These are phyloP conservation scores for Erebia aethiops DNA, from an alignment of 2,888 invertebrate genomes.

Conservation along the genomic window DNA sequence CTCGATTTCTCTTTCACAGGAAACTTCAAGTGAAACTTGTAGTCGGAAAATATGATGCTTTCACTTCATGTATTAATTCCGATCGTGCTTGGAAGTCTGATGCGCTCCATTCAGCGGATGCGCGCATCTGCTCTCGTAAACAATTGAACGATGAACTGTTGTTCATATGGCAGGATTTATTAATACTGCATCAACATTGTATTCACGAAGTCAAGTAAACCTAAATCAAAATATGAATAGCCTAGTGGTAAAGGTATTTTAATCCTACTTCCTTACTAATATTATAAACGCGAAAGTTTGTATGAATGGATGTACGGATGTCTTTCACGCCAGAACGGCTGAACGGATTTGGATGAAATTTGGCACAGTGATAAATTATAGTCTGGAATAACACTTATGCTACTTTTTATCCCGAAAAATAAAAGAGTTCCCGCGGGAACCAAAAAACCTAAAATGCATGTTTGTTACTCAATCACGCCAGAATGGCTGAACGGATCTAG, in stretches of 20 bases:
- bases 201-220: background rate
- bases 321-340: too few relatives aligned
- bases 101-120: slow-evolving; percentile 25
- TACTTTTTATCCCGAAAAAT: too few relatives aligned
- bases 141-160: slow-evolving; percentile 16
- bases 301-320: too few relatives aligned
- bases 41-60: slow-evolving; percentile 63
- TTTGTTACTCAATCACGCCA: too few relatives aligned
- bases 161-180: slow-evolving; percentile 23
- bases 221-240: background rate
- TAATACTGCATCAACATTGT: slow-evolving; percentile 11
- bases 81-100: slow-evolving; percentile 37
- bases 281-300: too few relatives aligned
- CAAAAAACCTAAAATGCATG: too few relatives aligned
- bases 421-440: too few relatives aligned
- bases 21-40: slow-evolving; percentile 65
- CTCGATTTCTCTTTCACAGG: slow-evolving; percentile 68
- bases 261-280: too few relatives aligned
- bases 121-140: slow-evolving; percentile 34
- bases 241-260: background rate
- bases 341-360: too few relatives aligned
- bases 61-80: slow-evolving; percentile 53
- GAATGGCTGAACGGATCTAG: too few relatives aligned
- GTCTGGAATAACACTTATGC: too few relatives aligned
- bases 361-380: too few relatives aligned